A percentile compares a stretch with the other conserved stretches of the same genome.
These are phyloP conservation scores for Hemaris fuciformis DNA, from an alignment of 2,888 invertebrate genomes.

Conservation along the genomic window DNA sequence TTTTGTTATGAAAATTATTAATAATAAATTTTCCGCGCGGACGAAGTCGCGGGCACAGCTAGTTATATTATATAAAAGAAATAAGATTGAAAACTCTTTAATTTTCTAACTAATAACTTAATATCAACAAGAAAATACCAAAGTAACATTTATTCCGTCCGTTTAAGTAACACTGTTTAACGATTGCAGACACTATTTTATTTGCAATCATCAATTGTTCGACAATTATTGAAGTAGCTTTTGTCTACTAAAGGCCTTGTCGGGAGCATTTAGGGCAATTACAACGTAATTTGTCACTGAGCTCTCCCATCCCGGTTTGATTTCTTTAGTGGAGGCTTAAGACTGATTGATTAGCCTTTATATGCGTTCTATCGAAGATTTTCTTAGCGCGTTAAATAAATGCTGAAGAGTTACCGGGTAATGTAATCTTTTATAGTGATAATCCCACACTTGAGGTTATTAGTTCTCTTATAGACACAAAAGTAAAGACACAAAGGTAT, in stretches of 20 bases:
- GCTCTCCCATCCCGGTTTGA: slow-evolving; percentile 56
- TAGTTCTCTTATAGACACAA: not conserved
- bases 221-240: slow-evolving; percentile 29
- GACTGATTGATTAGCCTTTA: slow-evolving; percentile 70
- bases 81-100: too few relatives aligned
- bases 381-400: not conserved
- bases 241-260: slow-evolving; percentile 55
- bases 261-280: slow-evolving; percentile 66
- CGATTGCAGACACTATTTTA: not conserved
- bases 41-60: too few relatives aligned
- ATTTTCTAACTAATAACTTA: too few relatives aligned
- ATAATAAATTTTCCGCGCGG: too few relatives aligned
- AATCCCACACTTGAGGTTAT: not conserved
- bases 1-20: too few relatives aligned
- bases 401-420: not conserved
- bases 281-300: slow-evolving; percentile 74
- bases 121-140: too few relatives aligned
- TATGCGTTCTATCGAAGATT: slow-evolving; percentile 26
- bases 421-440: not conserved
- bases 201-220: slow-evolving; percentile 61
- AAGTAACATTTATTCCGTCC: too few relatives aligned
- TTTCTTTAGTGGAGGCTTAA: slow-evolving; percentile 61
- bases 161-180: too few relatives aligned
- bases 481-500: too few relatives aligned
- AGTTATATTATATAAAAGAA: too few relatives aligned